A percentile compares a stretch with the other conserved stretches of the same genome.
These are phyloP conservation scores for Belonocnema kinseyi DNA, from an alignment of 1,140 invertebrate genomes.

Conservation along the genomic window DNA sequence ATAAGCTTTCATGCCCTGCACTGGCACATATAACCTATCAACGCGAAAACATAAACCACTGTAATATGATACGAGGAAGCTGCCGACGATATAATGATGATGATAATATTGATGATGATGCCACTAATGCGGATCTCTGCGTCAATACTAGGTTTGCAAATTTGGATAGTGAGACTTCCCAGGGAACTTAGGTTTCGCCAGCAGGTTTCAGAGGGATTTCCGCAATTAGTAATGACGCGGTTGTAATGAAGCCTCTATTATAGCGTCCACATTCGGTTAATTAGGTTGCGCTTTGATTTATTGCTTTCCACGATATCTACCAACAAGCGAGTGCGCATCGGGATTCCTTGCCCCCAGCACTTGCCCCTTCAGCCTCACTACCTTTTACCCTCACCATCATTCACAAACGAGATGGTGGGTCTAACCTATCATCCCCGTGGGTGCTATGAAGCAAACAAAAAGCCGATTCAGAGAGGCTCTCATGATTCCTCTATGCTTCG, in stretches of 20 bases:
- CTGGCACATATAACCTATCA: conserved; percentile 14
- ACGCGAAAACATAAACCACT: conserved; percentile 8
- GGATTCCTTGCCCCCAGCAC: conserved; percentile 13
- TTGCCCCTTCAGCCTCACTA: neutral
- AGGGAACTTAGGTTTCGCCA: conserved; percentile 35
- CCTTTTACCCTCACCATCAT: conserved; percentile 4
- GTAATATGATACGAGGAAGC: neutral
- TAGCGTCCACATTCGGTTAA: conserved; percentile 57
- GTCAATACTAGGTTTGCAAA: conserved; percentile 12
- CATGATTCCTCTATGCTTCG: neutral
- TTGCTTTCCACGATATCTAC: conserved; percentile 48
- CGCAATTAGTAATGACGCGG: conserved; percentile 60
- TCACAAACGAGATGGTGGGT: neutral
- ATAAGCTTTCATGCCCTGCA: conserved; percentile 9
- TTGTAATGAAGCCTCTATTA: conserved; percentile 63
- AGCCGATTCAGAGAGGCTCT: neutral
- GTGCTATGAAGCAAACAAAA: conserved; percentile 12
- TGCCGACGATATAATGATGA: conserved; percentile 7
- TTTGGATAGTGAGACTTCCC: conserved; percentile 24
- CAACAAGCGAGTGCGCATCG: conserved; percentile 18
- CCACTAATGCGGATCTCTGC: neutral
- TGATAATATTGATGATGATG: conserved; percentile 21
- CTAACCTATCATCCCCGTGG: conserved; percentile 20
- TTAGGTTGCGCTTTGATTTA: conserved; percentile 65
- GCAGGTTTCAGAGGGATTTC: conserved; percentile 38